A percentile compares a stretch with the other conserved stretches of the same genome.
Evolutionary conservation across 1,140 invertebrate genomes (phyloP).

Genomic region (Lucilia sericata): DNA sequence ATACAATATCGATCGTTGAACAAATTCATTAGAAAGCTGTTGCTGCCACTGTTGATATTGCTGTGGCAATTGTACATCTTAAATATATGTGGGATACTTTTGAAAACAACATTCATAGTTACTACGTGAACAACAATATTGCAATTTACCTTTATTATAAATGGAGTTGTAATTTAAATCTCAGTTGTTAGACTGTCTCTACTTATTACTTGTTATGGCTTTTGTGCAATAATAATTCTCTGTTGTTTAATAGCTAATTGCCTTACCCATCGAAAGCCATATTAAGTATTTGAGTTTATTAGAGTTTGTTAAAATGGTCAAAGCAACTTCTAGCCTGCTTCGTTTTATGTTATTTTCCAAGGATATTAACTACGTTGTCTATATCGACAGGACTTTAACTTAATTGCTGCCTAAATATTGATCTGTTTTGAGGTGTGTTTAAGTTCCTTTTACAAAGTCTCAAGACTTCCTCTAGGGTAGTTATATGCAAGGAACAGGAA

Average conservation of each 20-base stretch:
- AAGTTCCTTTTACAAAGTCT: no score
- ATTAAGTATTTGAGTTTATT: no score
- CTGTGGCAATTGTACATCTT: background rate
- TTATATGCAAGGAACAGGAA: no score
- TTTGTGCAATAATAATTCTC: background rate
- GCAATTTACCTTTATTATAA: constrained; percentile 1
- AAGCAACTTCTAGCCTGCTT: no score
- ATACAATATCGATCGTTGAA: background rate
- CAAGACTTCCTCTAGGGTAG: no score
- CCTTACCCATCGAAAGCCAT: background rate
- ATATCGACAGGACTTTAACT: no score
- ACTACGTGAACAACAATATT: background rate
- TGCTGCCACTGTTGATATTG: no score
- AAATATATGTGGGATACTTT: constrained; percentile 16
- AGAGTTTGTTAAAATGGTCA: no score
- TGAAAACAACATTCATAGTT: background rate
- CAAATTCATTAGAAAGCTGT: constrained; percentile 22
- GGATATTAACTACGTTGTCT: no score
- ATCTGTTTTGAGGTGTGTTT: no score
- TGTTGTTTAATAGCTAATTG: background rate
- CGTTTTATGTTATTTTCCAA: no score
- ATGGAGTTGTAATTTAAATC: constrained; percentile 16
- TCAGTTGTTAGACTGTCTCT: background rate
- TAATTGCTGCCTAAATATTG: no score
- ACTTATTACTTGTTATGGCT: background rate